Base-by-base conservation (phyloP, 1,140 invertebrate genomes). In the Leucophenga varia region DNA sequence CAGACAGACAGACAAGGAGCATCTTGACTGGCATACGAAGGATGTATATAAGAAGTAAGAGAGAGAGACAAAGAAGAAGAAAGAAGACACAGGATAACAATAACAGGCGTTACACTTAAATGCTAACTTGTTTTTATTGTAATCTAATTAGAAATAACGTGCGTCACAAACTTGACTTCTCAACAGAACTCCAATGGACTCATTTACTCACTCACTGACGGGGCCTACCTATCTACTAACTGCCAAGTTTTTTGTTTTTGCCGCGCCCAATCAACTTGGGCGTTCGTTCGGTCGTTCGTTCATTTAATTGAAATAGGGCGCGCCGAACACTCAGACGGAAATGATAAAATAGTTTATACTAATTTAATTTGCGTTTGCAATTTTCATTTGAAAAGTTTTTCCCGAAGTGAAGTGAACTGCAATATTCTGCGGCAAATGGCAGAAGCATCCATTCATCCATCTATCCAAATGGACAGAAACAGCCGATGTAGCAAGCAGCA, bases 91-190 rank as follows among this genome's bases (percentile, higher is more conserved):
- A 37, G 22, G 47, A 35, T 43, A 43, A 48, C 59, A 57, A 64
- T 64, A n/a, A n/a, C n/a, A n/a, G n/a, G n/a, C n/a, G n/a, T n/a
- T n/a, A n/a, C n/a, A n/a, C n/a, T n/a, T n/a, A n/a, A n/a, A n/a
- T n/a, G n/a, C n/a, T n/a, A n/a, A n/a, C n/a, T 49, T 25, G 32
- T 31, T 9, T 32, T 41, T 34, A 22, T 20, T 49, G 49, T 54
- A 63, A 65, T 63, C 64, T 67, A 65, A 65, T 65, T 65, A 65
- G 56, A 67, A 65, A 65, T 65, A 57, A 59, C 55, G 56, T 59
- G 48, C 56, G 63, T 67, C 63, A 65, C 63, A 63, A 65, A 67
- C 63, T 65, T 67, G 63, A 59, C 55, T 65, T 52, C 43, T 42
- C 25, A 18, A 22, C 37, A 47, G 34, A 34, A 28, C 17, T 35